phyloP scores from a whole-genome alignment of 2,888 invertebrate genomes.

The Dugesia japonica region DNA sequence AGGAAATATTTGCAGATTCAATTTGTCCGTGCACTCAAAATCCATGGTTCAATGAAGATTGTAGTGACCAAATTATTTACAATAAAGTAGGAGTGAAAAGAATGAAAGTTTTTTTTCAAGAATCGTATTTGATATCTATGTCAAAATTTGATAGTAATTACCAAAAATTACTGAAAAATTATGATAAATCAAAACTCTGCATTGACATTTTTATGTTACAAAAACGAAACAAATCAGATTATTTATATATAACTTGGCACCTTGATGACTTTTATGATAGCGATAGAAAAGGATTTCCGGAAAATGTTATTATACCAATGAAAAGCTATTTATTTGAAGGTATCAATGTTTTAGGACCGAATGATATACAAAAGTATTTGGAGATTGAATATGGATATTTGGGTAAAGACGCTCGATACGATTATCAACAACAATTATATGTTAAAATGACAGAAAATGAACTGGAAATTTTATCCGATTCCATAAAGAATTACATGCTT shows the following conservation, averaged over 20 bases:
- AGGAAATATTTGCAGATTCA: neutral
- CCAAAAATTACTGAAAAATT: neutral
- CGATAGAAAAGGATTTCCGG: neutral
- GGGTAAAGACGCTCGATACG: conserved; percentile 21
- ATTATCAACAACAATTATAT: neutral
- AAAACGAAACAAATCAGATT: neutral
- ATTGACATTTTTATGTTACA: conserved; percentile 21
- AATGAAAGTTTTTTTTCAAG: neutral
- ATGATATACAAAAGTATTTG: neutral
- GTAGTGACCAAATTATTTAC: neutral
- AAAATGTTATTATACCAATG: neutral
- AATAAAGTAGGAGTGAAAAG: neutral
- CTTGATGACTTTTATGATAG: neutral
- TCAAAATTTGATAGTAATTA: neutral
- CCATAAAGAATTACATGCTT: neutral
- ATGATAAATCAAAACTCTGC: neutral
- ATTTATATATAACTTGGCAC: neutral
- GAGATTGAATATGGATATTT: conserved; percentile 26
- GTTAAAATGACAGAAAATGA: conserved; percentile 4
- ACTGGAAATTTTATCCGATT: neutral
- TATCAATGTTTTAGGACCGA: neutral
- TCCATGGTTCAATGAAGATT: neutral
- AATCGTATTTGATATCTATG: neutral
- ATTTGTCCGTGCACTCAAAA: neutral
- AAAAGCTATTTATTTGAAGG: neutral